Base-by-base conservation (phyloP, 2,797 vertebrate genomes). In the Catostomus latipinnis region DNA sequence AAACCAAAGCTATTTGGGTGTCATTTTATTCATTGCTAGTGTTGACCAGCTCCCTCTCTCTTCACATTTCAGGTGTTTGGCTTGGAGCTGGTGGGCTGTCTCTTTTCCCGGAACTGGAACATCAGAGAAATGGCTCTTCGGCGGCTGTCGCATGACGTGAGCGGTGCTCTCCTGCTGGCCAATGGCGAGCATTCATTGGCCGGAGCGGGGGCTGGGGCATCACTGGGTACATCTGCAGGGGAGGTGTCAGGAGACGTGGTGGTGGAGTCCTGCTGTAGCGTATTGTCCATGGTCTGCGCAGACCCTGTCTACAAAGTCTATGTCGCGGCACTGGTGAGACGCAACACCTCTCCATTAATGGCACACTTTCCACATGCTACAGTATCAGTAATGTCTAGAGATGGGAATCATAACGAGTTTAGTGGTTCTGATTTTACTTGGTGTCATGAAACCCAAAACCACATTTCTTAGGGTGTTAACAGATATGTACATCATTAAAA, bases 241-340 rank as follows among this genome's bases (percentile, higher is more conserved):
- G 93, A 94, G 54, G 89, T 94, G 86, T 94, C 95, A 14, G 95
- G 94, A 88, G 95, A 96, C 1, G 93, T 94, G 82, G 93, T 95
- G 72, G 95, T 96, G 54, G 94, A 96, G 86, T 95, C 95, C 0
- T 96, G 96, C 92, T 97, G 96, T 88, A 95, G 93, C 76, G 93
- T 96, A 72, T 88, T 97, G 49, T 95, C 96, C 13, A 94, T 96
- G 93, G 96, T 97, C 88, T 97, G 96, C 79, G 95, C 94, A 0
- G 96, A 97, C 89, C 96, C 96, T 43, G 96, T 96, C 92, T 97
- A 97, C 92, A 97, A 96, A 92, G 96, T 97, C 84, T 97, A 97
- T 75, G 95, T 97, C 89, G 96, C 96, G 85, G 96, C 96, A 86
- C 94, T 97, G 94, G 96, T 97, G 93, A 95, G 96, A 93, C 1